These are phyloP conservation scores for Calliphora vicina DNA, from an alignment of 1,140 invertebrate genomes.

Conservation along the genomic window DNA sequence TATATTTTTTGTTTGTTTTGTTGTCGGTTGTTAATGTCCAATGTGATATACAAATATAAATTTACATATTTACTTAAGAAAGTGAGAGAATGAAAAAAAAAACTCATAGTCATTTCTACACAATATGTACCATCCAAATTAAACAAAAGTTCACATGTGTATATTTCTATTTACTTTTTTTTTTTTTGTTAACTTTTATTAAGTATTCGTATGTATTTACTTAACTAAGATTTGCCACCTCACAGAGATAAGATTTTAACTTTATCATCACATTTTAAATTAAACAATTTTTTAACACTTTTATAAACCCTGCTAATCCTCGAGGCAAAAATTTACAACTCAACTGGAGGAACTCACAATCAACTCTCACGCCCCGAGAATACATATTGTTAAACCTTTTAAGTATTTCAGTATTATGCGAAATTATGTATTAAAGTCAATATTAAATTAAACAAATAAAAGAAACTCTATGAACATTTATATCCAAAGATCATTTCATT, in stretches of 20 bases:
- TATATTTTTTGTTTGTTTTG: too few species aligned
- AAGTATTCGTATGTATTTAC: too few species aligned
- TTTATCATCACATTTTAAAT: not conserved
- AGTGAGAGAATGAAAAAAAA: not conserved
- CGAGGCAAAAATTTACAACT: not conserved
- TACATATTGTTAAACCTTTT: too few species aligned
- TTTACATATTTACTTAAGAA: slow-evolving; percentile 1
- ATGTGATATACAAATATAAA: not conserved
- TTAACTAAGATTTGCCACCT: not conserved
- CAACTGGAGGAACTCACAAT: not conserved
- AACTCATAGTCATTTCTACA: not conserved
- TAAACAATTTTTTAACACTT: not conserved
- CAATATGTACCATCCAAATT: not conserved
- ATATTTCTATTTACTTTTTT: too few species aligned
- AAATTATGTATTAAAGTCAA: too few species aligned
- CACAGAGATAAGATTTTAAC: not conserved
- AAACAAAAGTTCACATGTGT: too few species aligned
- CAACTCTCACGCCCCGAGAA: not conserved
- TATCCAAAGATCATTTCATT: too few species aligned
- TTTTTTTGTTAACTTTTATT: too few species aligned
- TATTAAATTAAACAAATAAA: too few species aligned
- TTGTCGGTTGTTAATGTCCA: not conserved
- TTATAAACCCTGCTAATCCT: not conserved
- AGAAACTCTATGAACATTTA: too few species aligned
- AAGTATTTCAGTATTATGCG: too few species aligned